phyloP scores from a whole-genome alignment of 2,888 invertebrate genomes.

The Allacma fusca region DNA sequence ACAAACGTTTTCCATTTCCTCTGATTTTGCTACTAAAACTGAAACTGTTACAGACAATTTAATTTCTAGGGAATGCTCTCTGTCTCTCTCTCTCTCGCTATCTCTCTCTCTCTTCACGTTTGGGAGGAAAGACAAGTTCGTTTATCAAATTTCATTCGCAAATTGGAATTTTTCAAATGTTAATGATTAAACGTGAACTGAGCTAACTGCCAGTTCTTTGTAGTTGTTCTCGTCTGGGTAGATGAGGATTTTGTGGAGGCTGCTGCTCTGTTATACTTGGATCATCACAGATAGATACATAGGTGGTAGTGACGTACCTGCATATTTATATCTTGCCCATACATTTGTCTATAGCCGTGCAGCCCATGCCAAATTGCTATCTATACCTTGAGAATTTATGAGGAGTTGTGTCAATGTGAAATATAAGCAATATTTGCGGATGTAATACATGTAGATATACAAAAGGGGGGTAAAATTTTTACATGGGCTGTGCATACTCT shows the following conservation, averaged over 20 bases:
- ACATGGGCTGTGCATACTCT: too few relatives aligned
- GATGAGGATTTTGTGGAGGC: too few relatives aligned
- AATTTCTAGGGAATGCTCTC: not conserved
- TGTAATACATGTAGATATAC: too few relatives aligned
- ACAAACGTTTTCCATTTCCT: not conserved
- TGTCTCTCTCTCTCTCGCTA: too few relatives aligned
- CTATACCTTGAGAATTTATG: too few relatives aligned
- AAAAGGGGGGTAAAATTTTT: too few relatives aligned
- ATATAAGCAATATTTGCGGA: not conserved
- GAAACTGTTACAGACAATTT: not conserved
- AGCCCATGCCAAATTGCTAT: not conserved
- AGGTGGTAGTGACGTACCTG: too few relatives aligned
- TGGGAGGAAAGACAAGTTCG: too few relatives aligned
- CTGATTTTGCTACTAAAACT: constrained; percentile 17
- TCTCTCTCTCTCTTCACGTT: not conserved
- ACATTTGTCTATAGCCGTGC: not conserved
- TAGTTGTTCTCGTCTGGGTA: not conserved
- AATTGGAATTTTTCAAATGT: constrained; percentile 10
- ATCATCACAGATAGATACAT: too few relatives aligned
- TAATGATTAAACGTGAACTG: not conserved
- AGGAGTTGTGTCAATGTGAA: too few relatives aligned
- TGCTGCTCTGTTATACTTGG: too few relatives aligned
- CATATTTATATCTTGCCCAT: too few relatives aligned
- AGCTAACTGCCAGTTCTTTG: not conserved
- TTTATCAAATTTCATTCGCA: not conserved